Evolutionary conservation across 2,113 vertebrate genomes (phyloP), one percentile per base, ranked within the genome.

Genomic region (Equus przewalskii): DNA sequence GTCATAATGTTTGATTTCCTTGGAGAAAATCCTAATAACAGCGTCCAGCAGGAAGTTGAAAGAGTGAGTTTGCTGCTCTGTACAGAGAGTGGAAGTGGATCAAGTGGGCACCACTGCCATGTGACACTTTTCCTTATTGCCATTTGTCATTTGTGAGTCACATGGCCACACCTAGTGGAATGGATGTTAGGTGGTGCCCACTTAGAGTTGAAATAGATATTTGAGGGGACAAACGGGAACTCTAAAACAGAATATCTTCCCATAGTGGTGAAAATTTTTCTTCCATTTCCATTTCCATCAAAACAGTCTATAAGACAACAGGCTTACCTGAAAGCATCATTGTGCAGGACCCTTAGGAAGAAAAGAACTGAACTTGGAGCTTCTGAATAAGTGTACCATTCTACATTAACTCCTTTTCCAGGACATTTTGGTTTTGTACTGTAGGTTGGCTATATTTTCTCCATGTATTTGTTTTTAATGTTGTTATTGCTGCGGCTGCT

Each of bases 391-490:
- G n/a, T 41, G 46, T 49, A 19, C 36, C 19, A 79, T 67, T 94
- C 33, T 64, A 80, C 21, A 49, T 46, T 58, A 75, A 41, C 5
- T 22, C 18, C 6, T 82, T 93, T 92, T 90, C 22, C 9, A 78
- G 58, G 44, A 36, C 36, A 76, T 81, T 96, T 95, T 51, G 87
- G 80, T 94, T 88, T 73, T 76, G 9, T 93, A 69, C 92, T 58
- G 26, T 82, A 79, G 7, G 4, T 78, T 93, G 75, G 5, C 86
- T 96, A 72, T 51, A 24, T 95, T 94, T 96, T 92, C 41, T 89
- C 58, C 30, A 54, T 67, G 4, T 46, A 78, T 96, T 94, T 96
- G 36, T 73, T 91, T 91, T 95, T 84, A 93, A 78, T 96, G 76
- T 85, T 92, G 46, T 91, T 94, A 64, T 33, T 85, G 9, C 92